Conservation (phyloP, 2,113 vertebrate genomes). For the Notarius quadriscutis region DNA sequence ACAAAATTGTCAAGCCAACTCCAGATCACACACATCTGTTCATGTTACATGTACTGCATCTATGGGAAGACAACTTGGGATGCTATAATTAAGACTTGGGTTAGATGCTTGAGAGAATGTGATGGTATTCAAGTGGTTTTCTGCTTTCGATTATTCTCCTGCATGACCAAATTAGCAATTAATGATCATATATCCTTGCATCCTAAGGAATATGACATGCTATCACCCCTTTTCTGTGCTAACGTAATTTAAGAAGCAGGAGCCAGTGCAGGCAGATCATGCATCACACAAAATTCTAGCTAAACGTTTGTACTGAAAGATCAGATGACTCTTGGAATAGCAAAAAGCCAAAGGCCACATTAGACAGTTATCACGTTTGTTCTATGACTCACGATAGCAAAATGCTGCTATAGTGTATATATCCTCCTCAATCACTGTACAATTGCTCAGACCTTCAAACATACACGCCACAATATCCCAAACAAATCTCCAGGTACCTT, state of each 20-base stretch:
- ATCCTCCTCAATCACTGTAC: neutral
- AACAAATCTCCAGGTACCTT: constrained; percentile 4
- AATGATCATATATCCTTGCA: neutral
- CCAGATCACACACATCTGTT: neutral
- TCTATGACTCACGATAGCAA: constrained; percentile 6
- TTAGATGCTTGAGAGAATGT: neutral
- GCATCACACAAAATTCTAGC: neutral
- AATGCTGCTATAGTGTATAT: neutral
- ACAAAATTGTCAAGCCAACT: neutral
- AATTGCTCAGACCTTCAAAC: neutral
- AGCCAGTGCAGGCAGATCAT: neutral
- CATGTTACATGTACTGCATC: neutral
- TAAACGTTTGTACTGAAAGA: neutral
- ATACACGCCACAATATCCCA: neutral
- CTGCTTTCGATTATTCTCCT: neutral
- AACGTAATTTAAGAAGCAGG: neutral
- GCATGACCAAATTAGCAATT: neutral
- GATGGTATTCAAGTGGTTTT: neutral
- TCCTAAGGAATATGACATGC: neutral
- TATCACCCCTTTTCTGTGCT: neutral
- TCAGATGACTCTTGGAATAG: neutral
- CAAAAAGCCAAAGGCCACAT: neutral
- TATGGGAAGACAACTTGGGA: neutral
- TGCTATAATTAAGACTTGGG: too few species aligned
- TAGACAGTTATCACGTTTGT: neutral